These are phyloP conservation scores for Conistra vaccinii DNA, from an alignment of 2,888 invertebrate species.

Conservation along the genomic window DNA sequence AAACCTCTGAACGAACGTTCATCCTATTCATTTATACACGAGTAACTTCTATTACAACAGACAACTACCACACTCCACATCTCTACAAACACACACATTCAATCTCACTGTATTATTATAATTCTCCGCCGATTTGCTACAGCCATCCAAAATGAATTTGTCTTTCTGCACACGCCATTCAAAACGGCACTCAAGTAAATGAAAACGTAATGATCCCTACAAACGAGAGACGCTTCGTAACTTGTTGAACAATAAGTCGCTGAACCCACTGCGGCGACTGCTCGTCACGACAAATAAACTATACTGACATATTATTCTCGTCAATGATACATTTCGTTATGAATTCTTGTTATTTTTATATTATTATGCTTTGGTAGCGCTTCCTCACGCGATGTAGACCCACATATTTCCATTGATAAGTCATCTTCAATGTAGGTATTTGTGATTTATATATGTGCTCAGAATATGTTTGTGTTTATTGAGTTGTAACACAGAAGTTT, in stretches of 20 bases:
- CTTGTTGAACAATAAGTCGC: constrained; percentile 65
- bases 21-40: constrained; percentile 10
- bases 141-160: constrained; percentile 63
- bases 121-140: constrained; percentile 58
- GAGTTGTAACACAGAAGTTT: background rate
- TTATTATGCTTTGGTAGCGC: constrained; percentile 15
- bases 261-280: constrained; percentile 48
- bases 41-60: constrained; percentile 1
- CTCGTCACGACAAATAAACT: constrained; percentile 33
- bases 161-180: constrained; percentile 66
- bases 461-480: constrained; percentile 14
- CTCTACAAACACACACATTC: constrained; percentile 37
- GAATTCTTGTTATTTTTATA: constrained; percentile 38
- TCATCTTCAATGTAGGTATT: constrained; percentile 17
- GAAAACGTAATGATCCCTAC: constrained; percentile 68
- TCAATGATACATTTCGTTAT: constrained; percentile 40
- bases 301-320: constrained; percentile 22
- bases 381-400: constrained; percentile 39
- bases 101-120: constrained; percentile 60
- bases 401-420: constrained; percentile 27
- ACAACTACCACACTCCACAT: constrained; percentile 16
- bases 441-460: constrained; percentile 16
- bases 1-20: constrained; percentile 1
- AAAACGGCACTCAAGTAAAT: constrained; percentile 67
- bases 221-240: constrained; percentile 60